Percentiles rank a stretch among this genome's conserved stretches.
Evolutionary conservation across 2,113 vertebrate species (phyloP).

Genomic region (Silurus glanis): DNA sequence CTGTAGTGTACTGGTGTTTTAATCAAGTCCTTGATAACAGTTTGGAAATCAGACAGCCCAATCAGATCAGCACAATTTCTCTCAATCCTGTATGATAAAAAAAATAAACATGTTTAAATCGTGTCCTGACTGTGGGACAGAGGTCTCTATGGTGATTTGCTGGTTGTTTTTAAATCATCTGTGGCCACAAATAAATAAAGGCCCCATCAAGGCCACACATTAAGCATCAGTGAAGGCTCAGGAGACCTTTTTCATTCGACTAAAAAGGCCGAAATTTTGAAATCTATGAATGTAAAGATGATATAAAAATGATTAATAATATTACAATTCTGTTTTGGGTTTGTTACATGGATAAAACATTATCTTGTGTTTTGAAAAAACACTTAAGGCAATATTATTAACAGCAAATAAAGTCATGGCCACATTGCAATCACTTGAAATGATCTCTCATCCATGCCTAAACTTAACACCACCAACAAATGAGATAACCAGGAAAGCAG

Average conservation of each 20-base stretch:
- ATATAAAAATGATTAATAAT: not conserved
- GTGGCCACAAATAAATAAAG: not conserved
- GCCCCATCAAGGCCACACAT: too few relatives aligned
- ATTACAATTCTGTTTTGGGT: not conserved
- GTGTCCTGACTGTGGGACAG: not conserved
- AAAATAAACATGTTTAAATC: not conserved
- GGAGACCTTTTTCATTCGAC: not conserved
- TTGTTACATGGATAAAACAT: too few relatives aligned
- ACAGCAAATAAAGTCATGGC: not conserved
- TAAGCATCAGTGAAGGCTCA: not conserved
- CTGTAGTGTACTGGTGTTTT: not conserved
- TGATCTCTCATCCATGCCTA: too few relatives aligned
- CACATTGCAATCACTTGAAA: too few relatives aligned
- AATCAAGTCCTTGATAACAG: not conserved
- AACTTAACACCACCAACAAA: not conserved
- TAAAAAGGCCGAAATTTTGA: not conserved
- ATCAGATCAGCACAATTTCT: not conserved
- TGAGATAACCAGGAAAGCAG: not conserved
- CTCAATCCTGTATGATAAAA: not conserved
- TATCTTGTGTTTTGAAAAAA: not conserved
- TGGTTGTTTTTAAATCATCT: not conserved
- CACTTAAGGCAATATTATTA: too few relatives aligned
- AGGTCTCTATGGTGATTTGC: not conserved
- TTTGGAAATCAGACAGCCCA: not conserved
- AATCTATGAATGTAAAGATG: not conserved